phyloP scores from a whole-genome alignment of 2,888 invertebrate species.

The Phytoseiulus persimilis region DNA sequence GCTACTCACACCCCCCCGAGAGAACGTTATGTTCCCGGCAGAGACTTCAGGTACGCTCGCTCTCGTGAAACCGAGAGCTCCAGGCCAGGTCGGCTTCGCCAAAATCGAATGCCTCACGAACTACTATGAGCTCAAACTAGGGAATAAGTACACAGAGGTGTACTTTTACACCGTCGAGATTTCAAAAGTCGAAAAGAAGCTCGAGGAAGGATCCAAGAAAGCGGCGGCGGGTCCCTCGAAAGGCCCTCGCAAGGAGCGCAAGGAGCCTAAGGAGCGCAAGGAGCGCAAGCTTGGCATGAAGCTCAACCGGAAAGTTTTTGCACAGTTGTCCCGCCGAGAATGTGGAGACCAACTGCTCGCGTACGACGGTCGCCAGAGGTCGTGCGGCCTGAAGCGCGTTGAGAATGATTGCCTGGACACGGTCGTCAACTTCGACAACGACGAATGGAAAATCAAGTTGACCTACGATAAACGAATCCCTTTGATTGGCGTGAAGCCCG shows the following conservation, averaged over 20 bases:
- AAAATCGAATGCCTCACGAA: background rate
- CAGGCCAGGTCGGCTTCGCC: background rate
- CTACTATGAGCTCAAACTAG: background rate
- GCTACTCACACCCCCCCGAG: no score
- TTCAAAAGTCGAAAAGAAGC: background rate
- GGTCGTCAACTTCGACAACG: background rate
- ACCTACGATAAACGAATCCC: background rate
- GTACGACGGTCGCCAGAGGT: background rate
- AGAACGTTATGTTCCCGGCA: no score
- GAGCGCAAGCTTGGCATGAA: background rate
- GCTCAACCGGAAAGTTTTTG: background rate
- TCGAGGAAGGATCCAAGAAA: background rate
- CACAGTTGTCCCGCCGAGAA: background rate
- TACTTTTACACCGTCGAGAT: slow-evolving; percentile 14
- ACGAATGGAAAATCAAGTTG: background rate
- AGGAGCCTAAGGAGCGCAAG: no score
- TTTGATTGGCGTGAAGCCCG: background rate
- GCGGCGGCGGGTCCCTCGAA: background rate
- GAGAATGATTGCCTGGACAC: background rate
- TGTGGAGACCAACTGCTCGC: slow-evolving; percentile 9
- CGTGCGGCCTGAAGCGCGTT: background rate
- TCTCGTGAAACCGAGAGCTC: background rate
- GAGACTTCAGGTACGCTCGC: background rate
- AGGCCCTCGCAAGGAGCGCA: slow-evolving; percentile 11
- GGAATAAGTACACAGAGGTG: background rate